A percentile compares a stretch with the other conserved stretches of the same genome.
Conservation (phyloP, 2,888 invertebrate species). For the Zygothrica quintamaculata region DNA sequence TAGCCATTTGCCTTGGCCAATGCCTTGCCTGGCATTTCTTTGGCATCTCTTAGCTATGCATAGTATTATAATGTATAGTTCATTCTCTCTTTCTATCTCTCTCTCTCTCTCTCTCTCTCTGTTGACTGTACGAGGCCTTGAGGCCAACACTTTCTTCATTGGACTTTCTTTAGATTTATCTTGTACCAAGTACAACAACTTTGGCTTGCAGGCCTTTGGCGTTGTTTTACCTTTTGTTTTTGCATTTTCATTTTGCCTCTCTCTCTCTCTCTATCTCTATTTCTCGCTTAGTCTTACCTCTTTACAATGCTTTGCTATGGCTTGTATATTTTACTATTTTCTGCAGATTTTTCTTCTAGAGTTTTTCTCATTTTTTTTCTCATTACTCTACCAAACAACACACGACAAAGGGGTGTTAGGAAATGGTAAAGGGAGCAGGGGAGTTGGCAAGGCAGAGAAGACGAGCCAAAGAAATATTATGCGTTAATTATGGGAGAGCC, state of each 20-base stretch:
- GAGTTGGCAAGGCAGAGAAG: not conserved
- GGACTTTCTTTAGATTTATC: conserved; percentile 71
- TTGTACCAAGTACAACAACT: conserved; percentile 25
- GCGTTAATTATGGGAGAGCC: conserved; percentile 64
- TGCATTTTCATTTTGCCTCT: conserved; percentile 45
- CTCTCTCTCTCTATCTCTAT: conserved; percentile 51
- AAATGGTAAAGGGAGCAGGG: too few species aligned
- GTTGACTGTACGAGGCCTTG: conserved; percentile 48
- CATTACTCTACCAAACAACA: conserved; percentile 20
- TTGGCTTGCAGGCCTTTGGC: conserved; percentile 39
- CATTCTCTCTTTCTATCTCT: too few species aligned
- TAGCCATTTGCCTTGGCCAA: conserved; percentile 25
- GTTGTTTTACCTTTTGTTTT: conserved; percentile 59
- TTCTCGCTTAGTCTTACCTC: conserved; percentile 38
- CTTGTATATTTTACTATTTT: conserved; percentile 19
- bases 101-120: conserved; percentile 29
- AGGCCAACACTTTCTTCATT: conserved; percentile 75
- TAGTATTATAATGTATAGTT: conserved; percentile 60
- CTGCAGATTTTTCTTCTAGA: conserved; percentile 45
- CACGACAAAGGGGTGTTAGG: not conserved
- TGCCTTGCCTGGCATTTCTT: conserved; percentile 33
- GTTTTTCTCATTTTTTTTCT: conserved; percentile 62
- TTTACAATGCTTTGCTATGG: conserved; percentile 8
- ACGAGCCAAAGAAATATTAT: conserved; percentile 22
- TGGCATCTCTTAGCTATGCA: conserved; percentile 53